Evolutionary conservation across 2,888 invertebrate species (phyloP).

Genomic region (Cryptocephalus moraei): DNA sequence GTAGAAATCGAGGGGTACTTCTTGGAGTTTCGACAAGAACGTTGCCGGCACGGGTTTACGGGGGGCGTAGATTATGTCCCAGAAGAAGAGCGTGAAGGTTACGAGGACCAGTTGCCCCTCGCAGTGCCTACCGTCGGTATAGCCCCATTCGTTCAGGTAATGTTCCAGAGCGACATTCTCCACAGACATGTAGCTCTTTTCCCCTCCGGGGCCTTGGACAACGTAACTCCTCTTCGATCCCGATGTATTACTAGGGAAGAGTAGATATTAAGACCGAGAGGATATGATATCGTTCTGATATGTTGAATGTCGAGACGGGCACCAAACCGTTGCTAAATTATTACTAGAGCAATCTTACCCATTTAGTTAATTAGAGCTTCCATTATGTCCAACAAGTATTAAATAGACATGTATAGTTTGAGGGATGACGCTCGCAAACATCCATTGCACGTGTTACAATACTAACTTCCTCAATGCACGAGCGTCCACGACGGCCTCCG

Average conservation of each 20-base stretch:
- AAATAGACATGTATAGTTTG: too few species aligned
- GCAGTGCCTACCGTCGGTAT: slow-evolving; percentile 37
- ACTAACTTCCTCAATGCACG: slow-evolving; percentile 16
- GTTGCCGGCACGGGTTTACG: slow-evolving; percentile 39
- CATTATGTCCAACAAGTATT: too few species aligned
- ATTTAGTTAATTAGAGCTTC: too few species aligned
- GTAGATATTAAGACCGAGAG: background rate
- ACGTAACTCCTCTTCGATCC: slow-evolving; percentile 31
- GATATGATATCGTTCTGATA: too few species aligned
- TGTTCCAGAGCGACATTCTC: slow-evolving; percentile 46
- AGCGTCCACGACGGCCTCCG: slow-evolving; percentile 15
- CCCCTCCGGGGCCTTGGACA: slow-evolving; percentile 23
- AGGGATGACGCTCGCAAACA: too few species aligned
- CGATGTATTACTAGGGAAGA: slow-evolving; percentile 18
- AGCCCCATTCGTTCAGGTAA: slow-evolving; percentile 38
- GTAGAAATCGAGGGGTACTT: slow-evolving; percentile 64
- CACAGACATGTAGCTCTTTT: slow-evolving; percentile 39
- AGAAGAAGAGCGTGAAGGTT: slow-evolving; percentile 47
- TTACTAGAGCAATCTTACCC: too few species aligned
- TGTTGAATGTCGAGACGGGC: too few species aligned
- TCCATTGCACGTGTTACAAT: background rate
- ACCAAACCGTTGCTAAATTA: too few species aligned
- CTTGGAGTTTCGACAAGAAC: slow-evolving; percentile 46
- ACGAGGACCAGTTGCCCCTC: slow-evolving; percentile 27
- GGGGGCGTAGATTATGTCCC: slow-evolving; percentile 63